Evolutionary conservation across 2,888 invertebrate species (phyloP), one percentile per base, ranked within the genome.

Genomic region (Drosophila antonietae): DNA sequence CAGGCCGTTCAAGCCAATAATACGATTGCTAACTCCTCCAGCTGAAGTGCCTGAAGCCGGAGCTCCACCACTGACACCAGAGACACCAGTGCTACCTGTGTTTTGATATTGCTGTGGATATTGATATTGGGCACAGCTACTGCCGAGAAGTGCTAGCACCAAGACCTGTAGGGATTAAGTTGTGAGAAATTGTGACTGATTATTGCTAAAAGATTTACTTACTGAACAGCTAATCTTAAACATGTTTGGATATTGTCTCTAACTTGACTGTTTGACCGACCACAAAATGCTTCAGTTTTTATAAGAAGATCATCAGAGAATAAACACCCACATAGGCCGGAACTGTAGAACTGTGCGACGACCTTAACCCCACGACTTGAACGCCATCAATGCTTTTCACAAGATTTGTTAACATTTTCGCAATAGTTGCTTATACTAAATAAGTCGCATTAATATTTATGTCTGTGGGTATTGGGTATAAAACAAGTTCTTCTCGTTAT

Each of bases 341-440:
- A 89, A 87, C 62, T 67, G 15, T 75, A 75, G 77, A 77, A 83
- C 53, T 61, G n/a, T 58, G 52, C 31, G 55, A 35, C 46, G 75
- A 83, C 90, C 90, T 90, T 88, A 76, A 90, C 89, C 90, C 68
- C 73, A 41, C 37, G 35, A 60, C 37, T 62, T 81, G 81, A 73
- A 77, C 90, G 75, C 63, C n/a, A 52, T 86, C 83, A 89, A 90
- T 90, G 83, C 28, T 78, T 75, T 85, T 88, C 89, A 61, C 88
- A 86, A 78, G 78, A 67, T 80, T 70, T 61, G 70, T 72, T 70
- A 78, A 59, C 39, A 63, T 77, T 73, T 51, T 72, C 52, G 60
- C 70, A 51, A 73, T 86, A 85, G 87, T 89, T 59, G 73, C 66
- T 78, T 73, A 51, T 70, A 75, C 88, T 90, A 85, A 85, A 67